Evolutionary conservation across 2,797 vertebrate species (phyloP).

Genomic region (Limnodromus scolopaceus): DNA sequence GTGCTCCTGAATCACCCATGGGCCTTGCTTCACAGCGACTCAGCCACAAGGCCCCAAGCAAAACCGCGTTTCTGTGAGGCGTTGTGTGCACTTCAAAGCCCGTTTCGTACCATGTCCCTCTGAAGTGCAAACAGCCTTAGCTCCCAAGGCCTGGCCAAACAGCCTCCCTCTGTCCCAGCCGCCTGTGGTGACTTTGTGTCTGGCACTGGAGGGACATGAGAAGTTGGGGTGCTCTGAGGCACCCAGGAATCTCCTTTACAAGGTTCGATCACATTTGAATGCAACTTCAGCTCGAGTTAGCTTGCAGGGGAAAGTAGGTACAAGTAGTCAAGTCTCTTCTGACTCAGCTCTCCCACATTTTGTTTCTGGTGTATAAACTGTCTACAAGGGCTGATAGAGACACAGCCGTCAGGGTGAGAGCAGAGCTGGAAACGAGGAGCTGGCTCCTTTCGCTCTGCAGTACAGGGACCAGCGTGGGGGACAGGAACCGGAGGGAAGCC

Average conservation of each 20-base stretch:
- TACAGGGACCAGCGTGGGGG: not conserved
- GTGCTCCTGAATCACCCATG: not conserved
- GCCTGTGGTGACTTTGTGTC: not conserved
- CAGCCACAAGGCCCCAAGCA: not conserved
- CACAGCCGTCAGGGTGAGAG: not conserved
- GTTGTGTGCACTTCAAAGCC: not conserved
- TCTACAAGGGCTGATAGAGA: not conserved
- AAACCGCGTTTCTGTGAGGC: not conserved
- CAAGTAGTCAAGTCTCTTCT: not conserved
- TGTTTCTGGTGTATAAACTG: not conserved
- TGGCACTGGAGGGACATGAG: not conserved
- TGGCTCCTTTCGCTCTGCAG: not conserved
- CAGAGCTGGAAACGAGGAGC: not conserved
- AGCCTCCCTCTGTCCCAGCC: not conserved
- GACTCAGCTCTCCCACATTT: not conserved
- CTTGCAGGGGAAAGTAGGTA: not conserved
- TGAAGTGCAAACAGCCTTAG: not conserved
- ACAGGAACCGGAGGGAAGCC: not conserved
- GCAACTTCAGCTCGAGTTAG: not conserved
- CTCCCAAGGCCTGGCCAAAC: not conserved
- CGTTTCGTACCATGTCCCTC: not conserved
- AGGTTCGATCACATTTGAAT: not conserved
- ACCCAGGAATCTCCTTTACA: not conserved
- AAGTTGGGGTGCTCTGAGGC: not conserved
- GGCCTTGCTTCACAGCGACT: not conserved